A percentile compares a stretch with the other conserved stretches of the same genome.
phyloP scores from a whole-genome alignment of 1,140 invertebrate genomes.

The Solenopsis invicta region DNA sequence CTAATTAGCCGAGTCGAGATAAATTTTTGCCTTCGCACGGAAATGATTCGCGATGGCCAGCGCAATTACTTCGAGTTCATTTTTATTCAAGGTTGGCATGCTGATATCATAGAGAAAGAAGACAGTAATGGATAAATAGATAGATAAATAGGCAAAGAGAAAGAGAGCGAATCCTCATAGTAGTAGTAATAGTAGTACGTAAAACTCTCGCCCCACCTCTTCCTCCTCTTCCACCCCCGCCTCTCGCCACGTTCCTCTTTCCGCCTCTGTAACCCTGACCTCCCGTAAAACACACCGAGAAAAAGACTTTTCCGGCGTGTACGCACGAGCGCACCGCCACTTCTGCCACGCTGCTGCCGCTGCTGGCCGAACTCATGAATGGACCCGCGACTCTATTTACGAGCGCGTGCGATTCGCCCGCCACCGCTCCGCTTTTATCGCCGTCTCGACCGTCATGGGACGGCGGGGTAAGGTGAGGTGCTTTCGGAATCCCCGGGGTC shows the following conservation, averaged over 20 bases:
- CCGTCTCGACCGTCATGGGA: constrained; percentile 59
- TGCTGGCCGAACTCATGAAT: constrained; percentile 83
- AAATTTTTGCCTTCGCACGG: constrained; percentile 6
- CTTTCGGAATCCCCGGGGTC: constrained; percentile 47
- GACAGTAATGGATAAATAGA: not conserved
- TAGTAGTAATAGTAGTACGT: constrained; percentile 67
- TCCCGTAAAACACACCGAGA: constrained; percentile 83
- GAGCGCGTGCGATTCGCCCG: constrained; percentile 76
- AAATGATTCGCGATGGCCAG: not conserved
- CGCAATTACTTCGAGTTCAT: constrained; percentile 12
- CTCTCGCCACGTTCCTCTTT: constrained; percentile 73
- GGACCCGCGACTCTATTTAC: constrained; percentile 83
- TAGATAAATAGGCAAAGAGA: constrained; percentile 19
- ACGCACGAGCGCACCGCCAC: constrained; percentile 80
- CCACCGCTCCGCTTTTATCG: constrained; percentile 79
- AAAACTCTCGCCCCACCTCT: constrained; percentile 68
- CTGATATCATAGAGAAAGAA: not conserved
- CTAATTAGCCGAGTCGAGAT: constrained; percentile 11
- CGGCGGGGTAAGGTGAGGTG: constrained; percentile 23
- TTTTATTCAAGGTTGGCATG: not conserved
- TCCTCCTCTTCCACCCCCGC: constrained; percentile 15
- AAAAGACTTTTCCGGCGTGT: constrained; percentile 84
- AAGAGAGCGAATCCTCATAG: constrained; percentile 25
- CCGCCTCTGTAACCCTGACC: constrained; percentile 85
- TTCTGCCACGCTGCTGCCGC: constrained; percentile 26